Base-by-base conservation (phyloP, 2,888 invertebrate genomes). In the Dryadula phaetusa region DNA sequence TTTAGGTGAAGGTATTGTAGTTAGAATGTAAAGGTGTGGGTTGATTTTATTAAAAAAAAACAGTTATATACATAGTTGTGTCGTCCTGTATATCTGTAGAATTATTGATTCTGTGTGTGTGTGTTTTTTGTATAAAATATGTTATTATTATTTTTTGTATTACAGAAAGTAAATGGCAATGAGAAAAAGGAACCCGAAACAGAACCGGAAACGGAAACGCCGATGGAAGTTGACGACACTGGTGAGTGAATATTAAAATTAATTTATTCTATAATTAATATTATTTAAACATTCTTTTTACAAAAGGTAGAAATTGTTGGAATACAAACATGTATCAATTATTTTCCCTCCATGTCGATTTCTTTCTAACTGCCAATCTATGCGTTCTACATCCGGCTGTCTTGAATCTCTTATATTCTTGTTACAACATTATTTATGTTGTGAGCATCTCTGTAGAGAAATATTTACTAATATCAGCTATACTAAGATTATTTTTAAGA, bases 121-220 rank as follows among this genome's bases (percentile, higher is more conserved):
- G n/a, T n/a, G n/a, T 32, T 34, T 20, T 12, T 32, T 54, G 7
- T 20, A 28, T 60, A 2, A 14, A 18, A 4, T 46, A 32, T 40
- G 2, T 44, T 18, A n/a, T n/a, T 14, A 22, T 28, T 20, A 28
- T 56, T 37, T 2, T 64, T 71, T 72, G 7, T n/a, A n/a, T n/a
- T n/a, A n/a, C 88, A 93, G 92, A 92, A 93, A 77, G 80, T 90
- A 64, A 93, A 93, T 20, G 93, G 93, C 5, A 88, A 90, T 67
- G 89, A 92, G 64, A 87, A 87, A 64, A 87, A 84, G 74, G 86
- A 85, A 64, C 42, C 61, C 12, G 64, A 67, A 18, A 66, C 63
- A 10, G 40, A 64, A 62, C 40, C 47, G 5, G 67, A 52, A 58
- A 56, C 52, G 42, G 64, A 66, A 63, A 79, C 85, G 1, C 79